Base-by-base conservation (phyloP, 2,113 vertebrate genomes). In the Polyodon spathula region DNA sequence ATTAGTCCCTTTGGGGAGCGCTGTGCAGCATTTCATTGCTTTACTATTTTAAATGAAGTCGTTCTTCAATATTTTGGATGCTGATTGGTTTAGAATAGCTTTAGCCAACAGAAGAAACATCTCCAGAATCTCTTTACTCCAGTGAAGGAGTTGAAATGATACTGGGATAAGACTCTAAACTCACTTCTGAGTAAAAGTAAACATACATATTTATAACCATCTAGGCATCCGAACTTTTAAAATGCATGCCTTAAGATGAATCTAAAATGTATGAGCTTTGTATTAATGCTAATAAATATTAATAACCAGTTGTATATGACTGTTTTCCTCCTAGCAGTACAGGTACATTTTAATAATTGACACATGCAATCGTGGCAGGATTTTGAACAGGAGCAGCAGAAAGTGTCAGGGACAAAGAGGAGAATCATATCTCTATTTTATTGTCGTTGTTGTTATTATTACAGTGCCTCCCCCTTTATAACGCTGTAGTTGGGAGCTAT, bases 221-320 rank as follows among this genome's bases (percentile, higher is more conserved):
- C 40, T 57, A 44, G 63, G n/a, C 52, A 59, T 41, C 7, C 55
- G 53, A 54, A 56, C 65, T 72, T 62, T 71, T 66, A 59, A 54
- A 66, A 70, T 27, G 27, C 27, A 69, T 63, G 65, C 65, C 66
- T 62, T 73, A 67, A 67, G 54, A 69, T 72, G 73, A 65, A 77
- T 73, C 46, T 68, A 67, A 70, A 67, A 67, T 68, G 71, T 68
- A 70, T 71, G 59, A 70, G 73, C 66, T 69, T 70, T 73, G 69
- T 73, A 73, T 73, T 70, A 70, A 63, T 56, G 59, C 44, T 62
- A 56, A 77, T 77, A 68, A 75, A 73, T 77, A 77, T 75, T 70
- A 77, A 77, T 71, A 66, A 75, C 71, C 16, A 60, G 15, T 27
- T 43, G 52, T 66, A 64, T 42, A 56, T 53, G 12, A n/a, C 48